Base-by-base conservation (phyloP, 2,113 vertebrate genomes). In the Tapirus terrestris region DNA sequence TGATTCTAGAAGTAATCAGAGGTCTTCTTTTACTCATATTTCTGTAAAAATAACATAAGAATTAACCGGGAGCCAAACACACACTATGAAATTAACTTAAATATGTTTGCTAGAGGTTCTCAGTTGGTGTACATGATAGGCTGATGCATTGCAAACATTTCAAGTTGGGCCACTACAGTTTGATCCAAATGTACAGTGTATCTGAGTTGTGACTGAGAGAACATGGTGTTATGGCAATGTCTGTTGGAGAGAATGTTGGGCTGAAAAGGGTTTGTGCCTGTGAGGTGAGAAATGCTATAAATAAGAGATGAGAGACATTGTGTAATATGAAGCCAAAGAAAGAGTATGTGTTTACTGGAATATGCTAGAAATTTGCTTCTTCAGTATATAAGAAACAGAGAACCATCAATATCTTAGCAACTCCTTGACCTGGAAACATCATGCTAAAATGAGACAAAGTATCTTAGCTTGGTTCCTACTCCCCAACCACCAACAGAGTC, bases 31-130 rank as follows among this genome's bases (percentile, higher is more conserved):
- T 76, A 91, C 17, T 73, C 43, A 65, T 82, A 79, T 73, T 75
- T 94, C 68, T 92, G 6, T 89, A 85, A 94, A 96, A 76, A 94
- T 60, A 86, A 67, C 56, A 84, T 63, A 94, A 93, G 0, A 73
- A 73, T 89, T 91, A 96, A 83, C 33, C 68, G 61, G 33, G 33
- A 94, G 79, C 58, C 61, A 82, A 91, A 73, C 2, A 31, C 27
- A 63, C 18, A 79, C 18, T 73, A 39, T 45, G 9, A 65, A 94
- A 82, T 89, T 82, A 92, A 84, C 75, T 85, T 92, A 88, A 92
- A 67, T 86, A 27, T 48, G 82, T 85, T 80, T 91, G 23, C 17
- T 56, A 51, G 16, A 16, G 10, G 8, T 72, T 60, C 48, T 90
- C 8, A 53, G 3, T 63, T 56, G 31, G 21, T 70, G 16, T 68